Conservation (phyloP, 2,888 invertebrate genomes). For the Itoplectis maculator region DNA sequence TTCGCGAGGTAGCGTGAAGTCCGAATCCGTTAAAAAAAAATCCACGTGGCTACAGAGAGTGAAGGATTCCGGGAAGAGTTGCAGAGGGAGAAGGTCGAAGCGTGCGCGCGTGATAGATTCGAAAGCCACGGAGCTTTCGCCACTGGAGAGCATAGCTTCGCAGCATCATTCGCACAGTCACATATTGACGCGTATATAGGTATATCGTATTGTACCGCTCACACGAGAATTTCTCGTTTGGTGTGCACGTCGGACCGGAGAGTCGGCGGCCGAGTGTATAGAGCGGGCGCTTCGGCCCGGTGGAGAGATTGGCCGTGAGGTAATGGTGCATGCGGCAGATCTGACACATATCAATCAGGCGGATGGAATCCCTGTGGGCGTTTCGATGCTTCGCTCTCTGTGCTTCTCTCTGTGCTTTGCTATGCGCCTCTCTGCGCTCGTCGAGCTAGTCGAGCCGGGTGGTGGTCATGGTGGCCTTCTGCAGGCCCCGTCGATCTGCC, state of each 20-base stretch:
- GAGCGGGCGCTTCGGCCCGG: conserved; percentile 35
- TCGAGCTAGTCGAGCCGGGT: background rate
- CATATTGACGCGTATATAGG: conserved; percentile 7
- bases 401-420: conserved; percentile 40
- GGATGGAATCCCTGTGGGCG: conserved; percentile 74
- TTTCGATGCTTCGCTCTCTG: conserved; percentile 46
- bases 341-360: conserved; percentile 81
- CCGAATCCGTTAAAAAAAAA: no score
- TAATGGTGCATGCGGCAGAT: conserved; percentile 76
- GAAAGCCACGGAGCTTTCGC: conserved; percentile 2
- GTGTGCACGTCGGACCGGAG: background rate
- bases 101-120: background rate
- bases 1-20: no score
- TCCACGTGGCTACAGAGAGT: background rate
- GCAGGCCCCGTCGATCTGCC: background rate
- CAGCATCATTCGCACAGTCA: background rate
- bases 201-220: conserved; percentile 5
- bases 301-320: conserved; percentile 68
- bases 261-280: background rate
- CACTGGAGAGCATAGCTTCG: background rate
- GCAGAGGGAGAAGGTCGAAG: background rate
- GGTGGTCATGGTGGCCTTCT: background rate
- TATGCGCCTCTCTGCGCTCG: background rate
- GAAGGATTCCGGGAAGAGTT: background rate
- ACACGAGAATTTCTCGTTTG: conserved; percentile 6